These are phyloP conservation scores for Ammodytes dubius DNA, from an alignment of 2,113 vertebrate species.

Conservation along the genomic window DNA sequence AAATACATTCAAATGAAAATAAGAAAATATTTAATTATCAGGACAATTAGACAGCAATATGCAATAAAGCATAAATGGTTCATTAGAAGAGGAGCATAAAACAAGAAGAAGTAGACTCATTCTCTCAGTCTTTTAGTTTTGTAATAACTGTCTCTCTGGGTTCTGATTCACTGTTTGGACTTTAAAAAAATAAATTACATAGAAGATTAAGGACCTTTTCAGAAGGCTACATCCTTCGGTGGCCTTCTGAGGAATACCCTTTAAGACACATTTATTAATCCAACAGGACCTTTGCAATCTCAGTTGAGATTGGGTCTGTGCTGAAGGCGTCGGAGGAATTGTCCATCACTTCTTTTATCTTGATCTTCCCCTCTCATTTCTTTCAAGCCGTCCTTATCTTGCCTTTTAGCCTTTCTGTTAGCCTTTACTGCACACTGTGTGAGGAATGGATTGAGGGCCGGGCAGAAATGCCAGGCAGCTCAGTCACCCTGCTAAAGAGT, in stretches of 20 bases:
- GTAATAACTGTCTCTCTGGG: too few species aligned
- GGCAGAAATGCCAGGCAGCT: conserved; percentile 40
- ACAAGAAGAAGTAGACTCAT: too few species aligned
- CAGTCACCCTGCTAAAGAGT: conserved; percentile 35
- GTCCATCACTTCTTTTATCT: conserved; percentile 46
- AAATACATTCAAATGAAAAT: too few species aligned
- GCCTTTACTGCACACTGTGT: conserved; percentile 44
- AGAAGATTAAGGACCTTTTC: not conserved
- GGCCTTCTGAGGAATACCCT: not conserved
- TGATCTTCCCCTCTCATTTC: conserved; percentile 14
- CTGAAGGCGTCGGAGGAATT: conserved; percentile 29
- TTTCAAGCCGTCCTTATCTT: conserved; percentile 46
- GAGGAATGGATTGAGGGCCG: conserved; percentile 58
- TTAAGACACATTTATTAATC: conserved; percentile 1
- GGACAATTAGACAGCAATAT: too few species aligned
- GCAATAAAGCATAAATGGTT: too few species aligned
- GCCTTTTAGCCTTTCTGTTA: conserved; percentile 57
- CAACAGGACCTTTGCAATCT: not conserved
- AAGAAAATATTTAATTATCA: too few species aligned
- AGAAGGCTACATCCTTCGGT: not conserved
- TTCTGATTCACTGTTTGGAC: too few species aligned
- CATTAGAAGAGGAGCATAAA: too few species aligned
- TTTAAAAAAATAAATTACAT: not conserved
- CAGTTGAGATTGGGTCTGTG: not conserved
- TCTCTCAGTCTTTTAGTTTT: too few species aligned